phyloP scores from a whole-genome alignment of 2,113 vertebrate species.

The Zosterops hypoxanthus region DNA sequence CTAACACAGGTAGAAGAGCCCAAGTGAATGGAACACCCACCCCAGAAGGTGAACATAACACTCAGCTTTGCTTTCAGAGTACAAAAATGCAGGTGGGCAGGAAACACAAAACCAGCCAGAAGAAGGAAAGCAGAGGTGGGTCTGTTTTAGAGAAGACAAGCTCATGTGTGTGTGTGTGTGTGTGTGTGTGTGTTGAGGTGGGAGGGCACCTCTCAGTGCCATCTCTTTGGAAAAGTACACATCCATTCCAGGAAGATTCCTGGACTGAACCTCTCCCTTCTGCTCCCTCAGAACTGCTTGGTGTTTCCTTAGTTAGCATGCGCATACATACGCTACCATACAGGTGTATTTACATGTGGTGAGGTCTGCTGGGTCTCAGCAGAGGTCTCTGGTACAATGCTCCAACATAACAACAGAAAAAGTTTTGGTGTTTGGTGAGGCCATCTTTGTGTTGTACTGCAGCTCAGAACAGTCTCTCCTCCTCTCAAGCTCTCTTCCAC shows the following conservation, averaged over 20 bases:
- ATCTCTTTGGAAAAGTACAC: conserved; percentile 30
- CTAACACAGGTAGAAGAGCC: background rate
- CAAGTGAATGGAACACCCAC: background rate
- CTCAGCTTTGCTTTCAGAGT: conserved; percentile 9
- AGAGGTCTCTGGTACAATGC: conserved; percentile 55
- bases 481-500: background rate
- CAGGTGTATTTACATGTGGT: conserved; percentile 66
- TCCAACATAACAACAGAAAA: conserved; percentile 36
- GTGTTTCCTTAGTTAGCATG: conserved; percentile 43
- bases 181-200: background rate
- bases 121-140: background rate
- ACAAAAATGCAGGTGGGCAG: background rate
- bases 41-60: background rate
- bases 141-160: background rate
- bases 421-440: conserved; percentile 49
- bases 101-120: conserved; percentile 26
- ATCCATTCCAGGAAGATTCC: background rate
- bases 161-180: rapidly evolving
- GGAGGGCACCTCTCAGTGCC: background rate
- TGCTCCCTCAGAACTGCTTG: conserved; percentile 4
- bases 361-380: conserved; percentile 47
- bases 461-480: conserved; percentile 21
- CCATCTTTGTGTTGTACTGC: background rate
- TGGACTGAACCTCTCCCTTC: background rate
- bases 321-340: conserved; percentile 27